Evolutionary conservation across 2,888 invertebrate genomes (phyloP).

Genomic region (Heteromurus nitidus): DNA sequence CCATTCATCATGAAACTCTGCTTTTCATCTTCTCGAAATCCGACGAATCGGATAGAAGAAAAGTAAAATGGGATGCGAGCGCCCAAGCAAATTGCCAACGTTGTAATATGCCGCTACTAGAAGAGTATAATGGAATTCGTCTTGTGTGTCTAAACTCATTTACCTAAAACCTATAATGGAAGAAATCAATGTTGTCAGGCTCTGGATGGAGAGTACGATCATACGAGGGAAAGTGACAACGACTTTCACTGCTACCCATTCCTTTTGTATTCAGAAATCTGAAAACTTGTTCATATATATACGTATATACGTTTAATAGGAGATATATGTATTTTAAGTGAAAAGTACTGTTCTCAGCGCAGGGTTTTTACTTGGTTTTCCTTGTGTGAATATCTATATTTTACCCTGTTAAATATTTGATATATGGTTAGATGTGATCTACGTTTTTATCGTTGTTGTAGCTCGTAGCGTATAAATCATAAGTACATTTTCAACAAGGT

Average conservation of each 20-base stretch:
- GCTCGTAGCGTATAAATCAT: no score
- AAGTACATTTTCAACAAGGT: no score
- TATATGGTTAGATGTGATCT: no score
- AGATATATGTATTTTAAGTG: constrained; percentile 5
- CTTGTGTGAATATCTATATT: neutral
- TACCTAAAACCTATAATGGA: constrained; percentile 7
- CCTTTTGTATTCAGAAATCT: constrained; percentile 33
- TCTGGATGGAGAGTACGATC: neutral
- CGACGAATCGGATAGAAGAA: constrained; percentile 70
- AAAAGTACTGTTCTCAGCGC: constrained; percentile 22
- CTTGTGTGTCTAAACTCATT: constrained; percentile 1
- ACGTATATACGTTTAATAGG: constrained; percentile 4
- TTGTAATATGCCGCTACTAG: neutral
- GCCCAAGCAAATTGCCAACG: neutral
- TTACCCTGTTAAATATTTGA: neutral
- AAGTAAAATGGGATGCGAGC: constrained; percentile 43
- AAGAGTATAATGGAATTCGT: constrained; percentile 2
- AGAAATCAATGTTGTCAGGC: constrained; percentile 9
- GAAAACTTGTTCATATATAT: neutral
- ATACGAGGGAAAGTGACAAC: constrained; percentile 15
- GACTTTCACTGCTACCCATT: constrained; percentile 53
- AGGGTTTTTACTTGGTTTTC: constrained; percentile 37
- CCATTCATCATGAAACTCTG: constrained; percentile 99
- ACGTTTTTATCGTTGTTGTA: no score
- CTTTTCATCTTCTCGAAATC: constrained; percentile 88